phyloP scores from a whole-genome alignment of 2,888 invertebrate genomes.

The Oeneis ivallda region DNA sequence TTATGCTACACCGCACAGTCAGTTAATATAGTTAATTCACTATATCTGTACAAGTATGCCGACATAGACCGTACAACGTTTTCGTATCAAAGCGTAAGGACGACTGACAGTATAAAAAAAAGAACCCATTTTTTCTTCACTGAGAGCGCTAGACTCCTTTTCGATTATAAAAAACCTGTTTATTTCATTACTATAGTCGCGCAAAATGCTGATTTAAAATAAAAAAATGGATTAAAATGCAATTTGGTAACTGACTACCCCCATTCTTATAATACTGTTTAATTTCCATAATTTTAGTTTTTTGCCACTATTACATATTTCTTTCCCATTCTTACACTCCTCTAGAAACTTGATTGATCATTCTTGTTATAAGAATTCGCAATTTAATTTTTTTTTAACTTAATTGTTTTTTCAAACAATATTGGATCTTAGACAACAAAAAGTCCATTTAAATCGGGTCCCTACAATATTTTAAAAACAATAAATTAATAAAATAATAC shows the following conservation, averaged over 20 bases:
- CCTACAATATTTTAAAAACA: background rate
- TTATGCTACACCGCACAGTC: slow-evolving; percentile 56
- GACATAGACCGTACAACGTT: slow-evolving; percentile 41
- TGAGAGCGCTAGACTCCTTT: slow-evolving; percentile 27
- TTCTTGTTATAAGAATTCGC: background rate
- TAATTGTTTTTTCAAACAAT: background rate
- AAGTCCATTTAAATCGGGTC: background rate
- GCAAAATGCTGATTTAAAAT: slow-evolving; percentile 15
- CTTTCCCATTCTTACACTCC: background rate
- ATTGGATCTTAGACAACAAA: background rate
- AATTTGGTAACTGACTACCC: slow-evolving; percentile 4
- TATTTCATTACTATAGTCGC: slow-evolving; percentile 24
- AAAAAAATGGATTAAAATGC: background rate
- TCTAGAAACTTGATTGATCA: background rate
- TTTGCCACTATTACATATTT: background rate
- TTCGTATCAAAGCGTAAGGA: slow-evolving; percentile 57
- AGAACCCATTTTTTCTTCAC: slow-evolving; percentile 49
- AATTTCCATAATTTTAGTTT: background rate
- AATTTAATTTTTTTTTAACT: background rate
- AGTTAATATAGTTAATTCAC: slow-evolving; percentile 47
- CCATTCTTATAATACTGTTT: background rate
- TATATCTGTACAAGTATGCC: slow-evolving; percentile 52
- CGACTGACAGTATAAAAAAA: slow-evolving; percentile 56
- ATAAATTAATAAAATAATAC: slow-evolving; percentile 8
- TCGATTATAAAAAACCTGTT: slow-evolving; percentile 34